Base-by-base conservation (phyloP, 2,113 vertebrate species). In the Dicentrarchus labrax region DNA sequence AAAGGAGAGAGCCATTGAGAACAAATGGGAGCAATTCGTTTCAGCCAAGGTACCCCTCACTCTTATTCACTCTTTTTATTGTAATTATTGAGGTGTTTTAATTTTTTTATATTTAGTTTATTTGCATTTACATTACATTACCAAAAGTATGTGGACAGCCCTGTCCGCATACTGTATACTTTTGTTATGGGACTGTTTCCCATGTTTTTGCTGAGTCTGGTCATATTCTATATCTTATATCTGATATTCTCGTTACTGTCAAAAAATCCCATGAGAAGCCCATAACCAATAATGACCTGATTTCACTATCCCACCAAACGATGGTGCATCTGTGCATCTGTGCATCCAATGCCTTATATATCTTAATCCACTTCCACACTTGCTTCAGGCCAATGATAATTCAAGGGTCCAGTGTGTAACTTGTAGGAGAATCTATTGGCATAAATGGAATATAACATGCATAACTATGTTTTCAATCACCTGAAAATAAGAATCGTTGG, bases 21-120 rank as follows among this genome's bases (percentile, higher is more conserved):
- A 80, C 70, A 94, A 91, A 90, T 96, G 96, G 96, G 93, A 96
- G n/a, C 89, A 92, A 60, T 95, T 96, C 80, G 5, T 95, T 84
- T 88, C 47, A 48, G 0, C 80, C 11, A 91, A 91, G 83, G 92
- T 92, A 82, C 72, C 43, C 4, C 22, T 50, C 22, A 36, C 16
- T 17, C 1, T 72, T 60, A 17, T 22, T 76, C 19, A 36, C 54
- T 45, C 12, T 54, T 62, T 47, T n/a, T 30, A 47, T 19, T 67
- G 8, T 11, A 2, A 61, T 36, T 43, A 21, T 53, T 65, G 2
- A 19, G 19, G 21, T 21, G 16, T 19, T 41, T 22, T n/a, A 19
- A 17, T 19, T 72, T 30, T 45, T 48, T 6, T 24, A 9, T 11
- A 21, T 65, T 65, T 65, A 13, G 62, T 70, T 68, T 67, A 48